These are phyloP conservation scores for Capromys pilorides DNA, from an alignment of 2,797 vertebrate species.

Conservation along the genomic window DNA sequence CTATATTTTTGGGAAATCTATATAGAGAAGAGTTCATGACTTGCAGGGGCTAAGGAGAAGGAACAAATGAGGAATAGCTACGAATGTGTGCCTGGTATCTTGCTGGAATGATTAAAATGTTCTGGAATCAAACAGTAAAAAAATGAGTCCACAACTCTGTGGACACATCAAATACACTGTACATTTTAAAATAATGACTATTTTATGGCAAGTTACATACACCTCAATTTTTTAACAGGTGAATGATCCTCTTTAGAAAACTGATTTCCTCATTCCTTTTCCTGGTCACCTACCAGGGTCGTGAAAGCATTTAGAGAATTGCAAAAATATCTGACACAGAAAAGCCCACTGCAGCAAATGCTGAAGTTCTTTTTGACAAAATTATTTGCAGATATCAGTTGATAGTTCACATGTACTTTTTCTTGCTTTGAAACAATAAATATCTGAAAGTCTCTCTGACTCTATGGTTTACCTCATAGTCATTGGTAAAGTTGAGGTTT, in stretches of 20 bases:
- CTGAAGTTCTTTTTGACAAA: slow-evolving; percentile 11
- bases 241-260: neutral
- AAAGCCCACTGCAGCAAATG: neutral
- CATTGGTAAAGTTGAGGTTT: neutral
- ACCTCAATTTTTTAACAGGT: neutral
- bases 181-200: neutral
- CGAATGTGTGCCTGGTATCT: neutral
- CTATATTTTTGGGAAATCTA: neutral
- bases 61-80: neutral
- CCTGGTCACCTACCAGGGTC: neutral
- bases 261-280: neutral
- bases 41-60: neutral
- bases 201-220: neutral
- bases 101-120: neutral
- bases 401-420: slow-evolving; percentile 14
- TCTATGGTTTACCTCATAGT: slow-evolving; percentile 14
- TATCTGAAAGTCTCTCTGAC: slow-evolving; percentile 42
- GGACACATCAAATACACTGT: neutral
- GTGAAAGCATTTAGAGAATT: neutral
- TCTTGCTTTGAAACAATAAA: slow-evolving; percentile 59
- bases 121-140: slow-evolving; percentile 1
- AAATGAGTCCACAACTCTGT: neutral
- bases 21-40: neutral
- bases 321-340: neutral
- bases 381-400: slow-evolving; percentile 22